Conservation (phyloP, 2,888 invertebrate species). For the Diaprepes abbreviatus region DNA sequence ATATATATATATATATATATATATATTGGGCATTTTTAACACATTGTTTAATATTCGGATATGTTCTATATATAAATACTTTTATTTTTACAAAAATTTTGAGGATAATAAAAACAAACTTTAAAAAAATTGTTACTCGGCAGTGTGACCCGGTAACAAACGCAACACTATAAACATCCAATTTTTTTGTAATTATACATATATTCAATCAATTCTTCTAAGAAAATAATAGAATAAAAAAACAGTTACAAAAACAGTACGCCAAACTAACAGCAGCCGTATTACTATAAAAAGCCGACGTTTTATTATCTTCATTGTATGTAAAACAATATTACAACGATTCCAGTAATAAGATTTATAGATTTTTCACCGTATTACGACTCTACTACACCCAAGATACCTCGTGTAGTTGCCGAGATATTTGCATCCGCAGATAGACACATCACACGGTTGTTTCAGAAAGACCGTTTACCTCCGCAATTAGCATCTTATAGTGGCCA, state of each 20-base stretch:
- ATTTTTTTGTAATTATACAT: too few species aligned
- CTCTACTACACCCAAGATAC: constrained; percentile 1
- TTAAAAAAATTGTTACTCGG: too few species aligned
- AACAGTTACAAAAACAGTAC: constrained; percentile 9
- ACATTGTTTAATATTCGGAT: too few species aligned
- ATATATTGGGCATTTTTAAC: too few species aligned
- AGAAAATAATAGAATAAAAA: too few species aligned
- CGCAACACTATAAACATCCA: too few species aligned
- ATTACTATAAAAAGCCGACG: background rate
- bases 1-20: too few species aligned
- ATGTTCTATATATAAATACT: too few species aligned
- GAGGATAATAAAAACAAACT: too few species aligned
- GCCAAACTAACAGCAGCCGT: constrained; percentile 2
- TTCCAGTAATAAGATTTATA: background rate
- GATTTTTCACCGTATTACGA: background rate
- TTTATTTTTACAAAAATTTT: too few species aligned
- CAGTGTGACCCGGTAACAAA: too few species aligned
- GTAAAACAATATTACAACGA: constrained; percentile 3
- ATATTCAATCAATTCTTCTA: too few species aligned
- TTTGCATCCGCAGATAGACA: background rate
- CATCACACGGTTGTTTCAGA: background rate
- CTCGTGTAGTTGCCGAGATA: constrained; percentile 3
- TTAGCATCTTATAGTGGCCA: background rate
- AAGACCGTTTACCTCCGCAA: constrained; percentile 1
- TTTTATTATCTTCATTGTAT: constrained; percentile 7